Percentiles rank a stretch among this genome's conserved stretches.
phyloP scores from a whole-genome alignment of 2,888 invertebrate genomes.

The Bombylius major region DNA sequence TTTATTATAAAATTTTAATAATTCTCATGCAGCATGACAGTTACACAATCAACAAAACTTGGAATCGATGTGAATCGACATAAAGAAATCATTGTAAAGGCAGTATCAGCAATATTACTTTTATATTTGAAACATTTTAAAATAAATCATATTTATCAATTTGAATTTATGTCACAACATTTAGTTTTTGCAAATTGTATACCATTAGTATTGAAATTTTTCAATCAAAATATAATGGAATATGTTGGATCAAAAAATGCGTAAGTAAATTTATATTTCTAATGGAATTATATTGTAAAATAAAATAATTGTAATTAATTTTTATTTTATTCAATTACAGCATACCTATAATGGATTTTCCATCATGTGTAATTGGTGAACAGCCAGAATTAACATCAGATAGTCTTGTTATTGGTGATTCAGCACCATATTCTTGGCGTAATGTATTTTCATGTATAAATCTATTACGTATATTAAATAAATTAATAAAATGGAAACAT shows the following conservation, averaged over 20 bases:
- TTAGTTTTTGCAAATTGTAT: conserved; percentile 98
- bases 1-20: no score
- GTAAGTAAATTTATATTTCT: conserved; percentile 33
- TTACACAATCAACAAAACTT: conserved; percentile 85
- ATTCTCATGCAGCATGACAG: conserved; percentile 53
- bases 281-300: neutral
- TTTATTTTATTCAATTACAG: conserved; percentile 34
- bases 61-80: conserved; percentile 97
- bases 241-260: conserved; percentile 91
- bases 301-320: neutral
- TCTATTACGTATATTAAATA: conserved; percentile 88
- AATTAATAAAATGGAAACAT: conserved; percentile 98
- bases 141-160: conserved; percentile 93
- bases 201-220: conserved; percentile 93
- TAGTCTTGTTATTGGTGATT: conserved; percentile 73
- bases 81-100: conserved; percentile 97
- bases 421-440: conserved; percentile 86
- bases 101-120: conserved; percentile 79
- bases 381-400: conserved; percentile 88
- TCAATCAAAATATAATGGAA: conserved; percentile 93
- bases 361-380: conserved; percentile 89
- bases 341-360: conserved; percentile 89
- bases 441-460: conserved; percentile 98
- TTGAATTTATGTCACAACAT: conserved; percentile 98
- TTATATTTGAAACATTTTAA: conserved; percentile 94